phyloP scores from a whole-genome alignment of 2,888 invertebrate genomes.

The Euproctis similis region DNA sequence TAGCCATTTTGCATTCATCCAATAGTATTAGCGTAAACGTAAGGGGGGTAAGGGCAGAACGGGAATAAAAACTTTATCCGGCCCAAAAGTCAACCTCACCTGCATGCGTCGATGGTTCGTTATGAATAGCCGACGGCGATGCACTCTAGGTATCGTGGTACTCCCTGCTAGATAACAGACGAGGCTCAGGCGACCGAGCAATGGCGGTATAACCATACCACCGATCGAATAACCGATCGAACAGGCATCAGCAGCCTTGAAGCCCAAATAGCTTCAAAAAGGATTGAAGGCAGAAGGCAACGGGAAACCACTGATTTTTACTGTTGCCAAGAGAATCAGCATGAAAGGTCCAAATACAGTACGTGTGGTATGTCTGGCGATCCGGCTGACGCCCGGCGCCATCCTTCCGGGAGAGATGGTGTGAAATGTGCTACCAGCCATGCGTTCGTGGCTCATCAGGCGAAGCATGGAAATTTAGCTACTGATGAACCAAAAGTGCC shows the following conservation, averaged over 20 bases:
- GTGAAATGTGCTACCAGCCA: too few relatives aligned
- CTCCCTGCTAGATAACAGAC: too few relatives aligned
- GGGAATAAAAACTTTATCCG: neutral
- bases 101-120: neutral
- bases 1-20: too few relatives aligned
- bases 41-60: neutral
- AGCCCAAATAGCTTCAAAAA: neutral
- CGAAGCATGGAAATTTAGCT: neutral
- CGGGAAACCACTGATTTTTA: slow-evolving; percentile 1
- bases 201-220: neutral
- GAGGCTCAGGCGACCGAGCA: too few relatives aligned
- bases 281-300: neutral
- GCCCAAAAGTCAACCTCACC: neutral
- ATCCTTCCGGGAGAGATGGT: slow-evolving; percentile 1
- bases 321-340: too few relatives aligned
- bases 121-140: too few relatives aligned
- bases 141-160: too few relatives aligned
- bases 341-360: too few relatives aligned
- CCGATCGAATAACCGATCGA: neutral
- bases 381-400: slow-evolving; percentile 5
- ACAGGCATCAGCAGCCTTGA: neutral
- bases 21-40: too few relatives aligned
- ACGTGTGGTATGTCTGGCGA: too few relatives aligned
- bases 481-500: too few relatives aligned
- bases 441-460: neutral